These are phyloP conservation scores for Dendrocincla fuliginosa DNA, from an alignment of 2,797 vertebrate genomes.

Conservation along the genomic window DNA sequence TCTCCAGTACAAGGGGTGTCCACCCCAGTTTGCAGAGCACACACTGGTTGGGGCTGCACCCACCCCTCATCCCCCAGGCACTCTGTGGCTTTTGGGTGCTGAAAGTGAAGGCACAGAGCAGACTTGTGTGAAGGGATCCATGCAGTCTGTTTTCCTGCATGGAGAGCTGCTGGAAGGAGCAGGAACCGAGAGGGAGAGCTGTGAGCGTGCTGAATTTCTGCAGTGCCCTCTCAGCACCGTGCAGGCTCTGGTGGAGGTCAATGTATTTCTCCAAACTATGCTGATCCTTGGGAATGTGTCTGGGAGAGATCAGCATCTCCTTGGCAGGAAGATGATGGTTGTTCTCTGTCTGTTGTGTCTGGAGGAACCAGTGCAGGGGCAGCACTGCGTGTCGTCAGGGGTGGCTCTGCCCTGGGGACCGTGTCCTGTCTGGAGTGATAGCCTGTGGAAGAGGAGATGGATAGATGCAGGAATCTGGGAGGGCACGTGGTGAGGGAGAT, in stretches of 20 bases:
- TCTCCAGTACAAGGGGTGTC: not conserved
- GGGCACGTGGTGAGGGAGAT: not conserved
- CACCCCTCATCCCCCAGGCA: not conserved
- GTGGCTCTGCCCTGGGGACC: not conserved
- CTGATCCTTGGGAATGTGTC: fast-evolving
- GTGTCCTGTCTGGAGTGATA: fast-evolving
- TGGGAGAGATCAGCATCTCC: not conserved
- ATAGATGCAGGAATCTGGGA: not conserved
- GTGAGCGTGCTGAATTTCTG: fast-evolving
- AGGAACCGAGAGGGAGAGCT: not conserved
- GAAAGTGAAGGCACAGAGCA: not conserved
- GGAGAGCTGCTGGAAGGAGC: not conserved
- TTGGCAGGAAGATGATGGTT: not conserved
- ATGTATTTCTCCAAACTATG: fast-evolving
- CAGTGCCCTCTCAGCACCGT: not conserved
- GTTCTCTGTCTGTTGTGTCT: not conserved
- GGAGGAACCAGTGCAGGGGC: not conserved
- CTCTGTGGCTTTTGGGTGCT: not conserved
- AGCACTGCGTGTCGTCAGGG: not conserved
- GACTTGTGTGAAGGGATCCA: not conserved
- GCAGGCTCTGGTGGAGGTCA: not conserved
- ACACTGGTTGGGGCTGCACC: fast-evolving
- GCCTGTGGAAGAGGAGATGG: not conserved
- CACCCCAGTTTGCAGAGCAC: fast-evolving
- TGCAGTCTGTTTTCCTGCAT: not conserved